Evolutionary conservation across 2,113 vertebrate species (phyloP), one percentile per base, ranked within the genome.

Genomic region (Edolisoma coerulescens): DNA sequence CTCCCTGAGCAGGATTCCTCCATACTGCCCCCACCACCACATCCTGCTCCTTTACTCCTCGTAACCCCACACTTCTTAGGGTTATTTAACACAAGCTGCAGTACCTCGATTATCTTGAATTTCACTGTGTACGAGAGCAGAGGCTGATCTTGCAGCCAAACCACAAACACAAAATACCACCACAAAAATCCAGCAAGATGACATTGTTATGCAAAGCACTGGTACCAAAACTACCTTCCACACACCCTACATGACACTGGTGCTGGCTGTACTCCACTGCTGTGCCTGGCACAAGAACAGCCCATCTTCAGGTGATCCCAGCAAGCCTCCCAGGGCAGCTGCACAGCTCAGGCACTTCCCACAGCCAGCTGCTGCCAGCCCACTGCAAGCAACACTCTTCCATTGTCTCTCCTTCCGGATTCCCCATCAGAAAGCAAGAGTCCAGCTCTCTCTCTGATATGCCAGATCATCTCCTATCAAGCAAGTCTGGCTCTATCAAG

Each of bases 401-500:
- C 53, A 47, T 16, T 82, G 56, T 22, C 73, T 60, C 81, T 80
- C 85, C 93, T 97, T 82, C 87, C 79, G 77, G 77, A 92, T 84
- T 81, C 87, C 22, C 89, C 86, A 70, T 50, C 71, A 74, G 90
- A 71, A 59, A 95, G 60, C 59, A 87, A 79, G 84, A 19, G 28
- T 16, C 67, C 79, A 73, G 57, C 65, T 56, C 93, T 91, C 80
- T 87, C 78, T 93, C 83, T 91, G 50, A 57, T 47, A 44, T 0
- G 3, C 65, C 27, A 76, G 41, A 54, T 77, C 65, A 80, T 84
- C 87, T 94, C 64, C 47, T 50, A 78, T 90, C 86, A 93, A 96
- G 90, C 67, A 88, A 69, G 88, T 78, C 67, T 50, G 86, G 52
- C 81, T 97, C 80, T 68, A 95, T 87, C 60, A 89, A 67, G 70